Percentiles rank a stretch among this genome's conserved stretches.
phyloP scores from a whole-genome alignment of 2,888 invertebrate genomes.

The Lottia scabra region DNA sequence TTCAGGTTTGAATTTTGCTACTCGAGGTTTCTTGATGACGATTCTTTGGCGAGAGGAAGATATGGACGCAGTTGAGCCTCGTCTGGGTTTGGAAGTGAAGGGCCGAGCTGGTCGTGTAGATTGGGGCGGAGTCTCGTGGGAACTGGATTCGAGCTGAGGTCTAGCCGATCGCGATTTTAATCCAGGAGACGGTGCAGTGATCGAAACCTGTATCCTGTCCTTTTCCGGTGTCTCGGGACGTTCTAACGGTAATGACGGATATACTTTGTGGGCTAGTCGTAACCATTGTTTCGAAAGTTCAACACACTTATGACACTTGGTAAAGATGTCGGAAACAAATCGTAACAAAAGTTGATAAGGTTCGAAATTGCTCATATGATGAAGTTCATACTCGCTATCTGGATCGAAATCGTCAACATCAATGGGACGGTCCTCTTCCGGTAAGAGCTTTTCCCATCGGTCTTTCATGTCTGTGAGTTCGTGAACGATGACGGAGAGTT shows the following conservation, averaged over 20 bases:
- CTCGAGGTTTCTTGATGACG: neutral
- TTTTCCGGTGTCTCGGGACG: conserved; percentile 16
- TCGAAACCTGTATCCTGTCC: neutral
- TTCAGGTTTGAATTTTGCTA: neutral
- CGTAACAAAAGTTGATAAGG: conserved; percentile 54
- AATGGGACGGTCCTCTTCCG: conserved; percentile 38
- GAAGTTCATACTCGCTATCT: conserved; percentile 57
- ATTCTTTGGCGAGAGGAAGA: neutral
- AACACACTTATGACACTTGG: conserved; percentile 59
- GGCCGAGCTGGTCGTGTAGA: conserved; percentile 4
- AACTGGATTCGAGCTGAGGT: neutral
- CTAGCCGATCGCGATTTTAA: neutral
- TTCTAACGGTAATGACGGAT: conserved; percentile 34
- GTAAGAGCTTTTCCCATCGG: conserved; percentile 53
- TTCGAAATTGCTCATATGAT: conserved; percentile 44
- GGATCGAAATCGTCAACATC: conserved; percentile 52
- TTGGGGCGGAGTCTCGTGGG: neutral
- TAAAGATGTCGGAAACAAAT: conserved; percentile 61
- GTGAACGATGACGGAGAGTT: conserved; percentile 39
- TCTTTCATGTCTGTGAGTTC: conserved; percentile 46
- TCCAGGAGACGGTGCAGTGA: neutral
- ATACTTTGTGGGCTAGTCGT: conserved; percentile 42
- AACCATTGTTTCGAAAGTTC: conserved; percentile 61
- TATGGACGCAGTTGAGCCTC: neutral
- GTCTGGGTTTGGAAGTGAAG: conserved; percentile 2